These are phyloP conservation scores for Pangasius macronema DNA, from an alignment of 2,797 vertebrate genomes.

Conservation along the genomic window DNA sequence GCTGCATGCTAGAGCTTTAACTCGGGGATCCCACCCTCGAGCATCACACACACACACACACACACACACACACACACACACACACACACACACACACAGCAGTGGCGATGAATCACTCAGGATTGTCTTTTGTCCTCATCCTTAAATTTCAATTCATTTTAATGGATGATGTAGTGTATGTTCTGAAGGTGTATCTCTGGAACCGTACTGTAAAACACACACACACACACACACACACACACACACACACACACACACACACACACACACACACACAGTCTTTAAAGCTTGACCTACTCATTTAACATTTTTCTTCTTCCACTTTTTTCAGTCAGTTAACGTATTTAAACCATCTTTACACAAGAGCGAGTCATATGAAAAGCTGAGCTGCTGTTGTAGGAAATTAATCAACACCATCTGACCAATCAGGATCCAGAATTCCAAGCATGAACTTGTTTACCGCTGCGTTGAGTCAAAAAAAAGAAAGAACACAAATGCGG, in stretches of 20 bases:
- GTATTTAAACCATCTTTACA: neutral
- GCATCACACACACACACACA: conserved; percentile 27
- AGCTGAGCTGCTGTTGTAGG: neutral
- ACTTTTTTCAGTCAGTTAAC: neutral
- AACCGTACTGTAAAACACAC: neutral
- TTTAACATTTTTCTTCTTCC: neutral
- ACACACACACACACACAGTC: neutral
- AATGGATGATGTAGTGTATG: neutral
- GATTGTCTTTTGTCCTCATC: no score
- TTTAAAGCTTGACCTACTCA: neutral
- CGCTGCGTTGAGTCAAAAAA: no score
- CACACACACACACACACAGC: neutral
- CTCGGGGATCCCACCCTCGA: conserved; percentile 39
- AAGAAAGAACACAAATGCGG: no score
- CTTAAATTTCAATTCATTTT: no score
- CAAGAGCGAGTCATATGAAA: neutral
- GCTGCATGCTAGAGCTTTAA: conserved; percentile 41
- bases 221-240: neutral
- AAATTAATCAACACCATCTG: no score
- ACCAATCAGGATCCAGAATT: no score
- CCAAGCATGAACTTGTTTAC: no score
- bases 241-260: conserved; percentile 7
- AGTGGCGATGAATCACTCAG: no score
- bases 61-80: conserved; percentile 15
- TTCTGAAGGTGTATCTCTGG: neutral